These are phyloP conservation scores for Hydriomena furcata DNA, from an alignment of 2,888 invertebrate species.

Conservation along the genomic window DNA sequence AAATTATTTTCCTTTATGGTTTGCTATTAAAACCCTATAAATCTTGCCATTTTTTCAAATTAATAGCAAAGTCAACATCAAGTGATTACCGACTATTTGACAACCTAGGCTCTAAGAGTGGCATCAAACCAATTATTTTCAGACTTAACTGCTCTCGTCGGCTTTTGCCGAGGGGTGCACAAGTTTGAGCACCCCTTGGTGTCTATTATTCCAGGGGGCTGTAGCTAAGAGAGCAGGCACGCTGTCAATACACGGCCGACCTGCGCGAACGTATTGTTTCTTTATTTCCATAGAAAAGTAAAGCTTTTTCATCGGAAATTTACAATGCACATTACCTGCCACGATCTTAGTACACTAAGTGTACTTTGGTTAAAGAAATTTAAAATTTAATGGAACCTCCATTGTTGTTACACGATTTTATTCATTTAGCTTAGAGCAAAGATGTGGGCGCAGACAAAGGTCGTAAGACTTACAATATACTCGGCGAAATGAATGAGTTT, in stretches of 20 bases:
- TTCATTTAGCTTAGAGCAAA: not conserved
- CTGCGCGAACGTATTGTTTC: conserved; percentile 55
- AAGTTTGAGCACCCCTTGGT: conserved; percentile 40
- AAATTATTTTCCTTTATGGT: no score
- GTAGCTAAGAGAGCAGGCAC: conserved; percentile 40
- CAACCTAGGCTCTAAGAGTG: not conserved
- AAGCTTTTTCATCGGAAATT: conserved; percentile 40
- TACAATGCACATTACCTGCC: conserved; percentile 53
- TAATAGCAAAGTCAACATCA: not conserved
- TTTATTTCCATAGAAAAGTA: conserved; percentile 42
- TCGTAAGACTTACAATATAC: not conserved
- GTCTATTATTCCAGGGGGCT: conserved; percentile 33
- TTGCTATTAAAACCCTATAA: no score
- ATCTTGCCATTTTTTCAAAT: no score
- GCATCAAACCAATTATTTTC: conserved; percentile 14
- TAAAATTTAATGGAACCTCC: not conserved
- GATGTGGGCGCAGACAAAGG: not conserved
- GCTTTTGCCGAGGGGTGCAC: conserved; percentile 6
- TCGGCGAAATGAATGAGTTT: conserved; percentile 7
- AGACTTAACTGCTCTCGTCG: conserved; percentile 6
- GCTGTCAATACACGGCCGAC: conserved; percentile 45
- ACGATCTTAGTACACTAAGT: conserved; percentile 18
- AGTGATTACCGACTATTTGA: not conserved
- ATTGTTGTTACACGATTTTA: not conserved
- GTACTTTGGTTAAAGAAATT: conserved; percentile 17